Percentiles rank a stretch among this genome's conserved stretches.
phyloP scores from a whole-genome alignment of 1,140 invertebrate genomes.

The Pantala flavescens region DNA sequence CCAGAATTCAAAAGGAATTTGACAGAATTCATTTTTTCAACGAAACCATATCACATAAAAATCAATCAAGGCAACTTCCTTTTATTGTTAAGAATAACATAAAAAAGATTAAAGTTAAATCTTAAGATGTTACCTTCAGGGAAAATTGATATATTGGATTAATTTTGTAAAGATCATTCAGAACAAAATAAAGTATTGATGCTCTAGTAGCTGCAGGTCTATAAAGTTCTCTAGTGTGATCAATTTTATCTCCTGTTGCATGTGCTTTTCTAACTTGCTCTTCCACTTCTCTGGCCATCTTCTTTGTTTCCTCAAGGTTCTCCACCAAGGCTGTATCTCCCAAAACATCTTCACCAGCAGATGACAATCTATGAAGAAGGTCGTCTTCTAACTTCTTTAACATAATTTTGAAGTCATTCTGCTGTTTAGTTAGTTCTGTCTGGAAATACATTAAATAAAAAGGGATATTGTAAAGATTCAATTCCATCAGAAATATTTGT shows the following conservation, averaged over 20 bases:
- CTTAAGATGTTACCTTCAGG: conserved; percentile 49
- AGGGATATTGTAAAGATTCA: not conserved
- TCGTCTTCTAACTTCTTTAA: conserved; percentile 85
- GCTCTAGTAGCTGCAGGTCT: conserved; percentile 73
- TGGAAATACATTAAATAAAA: conserved; percentile 27
- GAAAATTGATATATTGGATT: conserved; percentile 96
- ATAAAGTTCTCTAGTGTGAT: conserved; percentile 81
- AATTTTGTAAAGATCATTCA: conserved; percentile 87
- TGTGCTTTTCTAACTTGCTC: conserved; percentile 46
- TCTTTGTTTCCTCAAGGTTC: conserved; percentile 88
- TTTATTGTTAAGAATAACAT: too few relatives aligned
- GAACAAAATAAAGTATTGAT: conserved; percentile 86
- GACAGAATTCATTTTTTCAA: too few relatives aligned
- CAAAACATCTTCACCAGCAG: conserved; percentile 82
- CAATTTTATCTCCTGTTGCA: conserved; percentile 73
- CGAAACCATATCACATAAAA: too few relatives aligned
- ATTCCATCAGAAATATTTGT: not conserved
- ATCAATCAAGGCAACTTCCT: too few relatives aligned
- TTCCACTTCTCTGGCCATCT: conserved; percentile 77
- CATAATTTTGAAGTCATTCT: conserved; percentile 90
- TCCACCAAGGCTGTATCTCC: conserved; percentile 81
- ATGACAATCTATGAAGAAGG: conserved; percentile 70
- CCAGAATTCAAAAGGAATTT: too few relatives aligned
- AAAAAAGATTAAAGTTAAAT: too few relatives aligned
- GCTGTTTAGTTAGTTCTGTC: conserved; percentile 73